These are phyloP conservation scores for Pygoscelis adeliae DNA, from an alignment of 2,113 vertebrate species.

Conservation along the genomic window DNA sequence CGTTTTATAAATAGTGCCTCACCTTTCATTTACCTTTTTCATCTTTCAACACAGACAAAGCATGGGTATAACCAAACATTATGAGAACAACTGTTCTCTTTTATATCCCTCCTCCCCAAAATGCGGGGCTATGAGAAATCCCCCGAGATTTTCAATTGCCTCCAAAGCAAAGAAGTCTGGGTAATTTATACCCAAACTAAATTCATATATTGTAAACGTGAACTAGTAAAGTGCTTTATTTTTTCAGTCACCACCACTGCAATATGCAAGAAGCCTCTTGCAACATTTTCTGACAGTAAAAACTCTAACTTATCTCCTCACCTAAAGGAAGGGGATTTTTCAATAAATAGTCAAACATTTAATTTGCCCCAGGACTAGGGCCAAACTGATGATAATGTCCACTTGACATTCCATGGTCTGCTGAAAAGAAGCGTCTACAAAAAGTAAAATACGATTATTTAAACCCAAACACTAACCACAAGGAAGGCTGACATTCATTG, in stretches of 20 bases:
- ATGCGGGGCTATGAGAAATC: neutral
- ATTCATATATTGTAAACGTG: neutral
- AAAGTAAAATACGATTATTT: conserved; percentile 27
- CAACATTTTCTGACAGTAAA: neutral
- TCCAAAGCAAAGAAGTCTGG: neutral
- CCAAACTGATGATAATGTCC: neutral
- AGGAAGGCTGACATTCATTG: conserved; percentile 52
- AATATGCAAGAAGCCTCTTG: neutral
- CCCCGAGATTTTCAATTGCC: neutral
- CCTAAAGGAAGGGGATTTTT: neutral
- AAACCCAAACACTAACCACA: conserved; percentile 6
- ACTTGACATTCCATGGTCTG: conserved; percentile 6
- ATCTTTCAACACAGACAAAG: neutral
- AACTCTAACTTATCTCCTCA: neutral
- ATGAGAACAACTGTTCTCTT: neutral
- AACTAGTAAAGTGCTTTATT: neutral
- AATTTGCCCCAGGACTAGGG: neutral
- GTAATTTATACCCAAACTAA: neutral
- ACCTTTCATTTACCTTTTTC: neutral
- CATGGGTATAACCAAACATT: neutral
- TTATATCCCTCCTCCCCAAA: neutral
- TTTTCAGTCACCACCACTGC: neutral
- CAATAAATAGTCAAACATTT: conserved; percentile 14
- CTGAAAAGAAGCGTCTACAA: neutral
- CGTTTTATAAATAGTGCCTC: neutral